Conservation (phyloP, 2,888 invertebrate genomes). For the Tricholauxania praeusta region DNA sequence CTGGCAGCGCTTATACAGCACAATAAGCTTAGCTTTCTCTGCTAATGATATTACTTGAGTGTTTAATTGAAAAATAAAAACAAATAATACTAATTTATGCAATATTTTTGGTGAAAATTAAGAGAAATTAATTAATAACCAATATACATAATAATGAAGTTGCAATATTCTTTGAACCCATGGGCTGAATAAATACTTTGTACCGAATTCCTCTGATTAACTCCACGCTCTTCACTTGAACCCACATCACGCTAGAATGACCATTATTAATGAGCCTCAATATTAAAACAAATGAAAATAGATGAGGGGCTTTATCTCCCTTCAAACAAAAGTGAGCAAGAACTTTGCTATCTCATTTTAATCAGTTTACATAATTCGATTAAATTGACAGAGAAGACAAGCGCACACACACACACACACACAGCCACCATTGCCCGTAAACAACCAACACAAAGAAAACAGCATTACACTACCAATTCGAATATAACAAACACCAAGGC, state of each 20-base stretch:
- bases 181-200: no score
- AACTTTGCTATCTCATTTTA: constrained; percentile 10
- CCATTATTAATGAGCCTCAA: neutral
- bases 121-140: no score
- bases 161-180: no score
- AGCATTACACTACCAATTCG: neutral
- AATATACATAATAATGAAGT: no score
- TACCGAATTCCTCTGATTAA: neutral
- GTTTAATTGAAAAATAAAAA: no score
- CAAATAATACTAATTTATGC: no score
- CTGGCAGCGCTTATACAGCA: no score
- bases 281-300: neutral
- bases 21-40: no score
- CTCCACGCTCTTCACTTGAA: neutral
- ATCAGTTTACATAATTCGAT: constrained; percentile 23
- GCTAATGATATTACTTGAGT: no score
- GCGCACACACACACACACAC: neutral
- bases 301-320: neutral
- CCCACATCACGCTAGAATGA: neutral
- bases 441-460: neutral
- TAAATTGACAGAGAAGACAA: constrained; percentile 7
- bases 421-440: neutral
- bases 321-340: neutral
- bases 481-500: no score
- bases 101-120: no score